Evolutionary conservation across 2,888 invertebrate genomes (phyloP).

Genomic region (Drosophila mimica): DNA sequence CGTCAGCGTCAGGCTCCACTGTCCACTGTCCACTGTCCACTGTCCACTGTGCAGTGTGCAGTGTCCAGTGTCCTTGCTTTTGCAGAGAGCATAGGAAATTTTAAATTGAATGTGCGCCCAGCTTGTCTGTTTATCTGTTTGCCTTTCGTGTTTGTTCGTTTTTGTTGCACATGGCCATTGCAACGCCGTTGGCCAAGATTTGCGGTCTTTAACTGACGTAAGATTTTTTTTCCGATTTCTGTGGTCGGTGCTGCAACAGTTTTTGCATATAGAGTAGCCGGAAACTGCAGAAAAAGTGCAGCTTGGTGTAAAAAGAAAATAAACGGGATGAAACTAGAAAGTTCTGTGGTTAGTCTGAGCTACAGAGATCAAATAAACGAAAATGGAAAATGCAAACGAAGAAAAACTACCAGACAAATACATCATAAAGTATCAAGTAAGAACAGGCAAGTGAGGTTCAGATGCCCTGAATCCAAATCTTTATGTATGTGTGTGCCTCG

Average conservation of each 20-base stretch:
- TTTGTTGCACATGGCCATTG: constrained; percentile 24
- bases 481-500: background rate
- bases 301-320: background rate
- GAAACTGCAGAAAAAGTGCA: background rate
- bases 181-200: constrained; percentile 33
- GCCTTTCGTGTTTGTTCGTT: constrained; percentile 24
- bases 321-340: constrained; percentile 7
- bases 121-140: constrained; percentile 35
- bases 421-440: background rate
- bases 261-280: background rate
- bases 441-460: background rate
- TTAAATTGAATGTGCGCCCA: constrained; percentile 72
- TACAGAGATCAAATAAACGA: background rate
- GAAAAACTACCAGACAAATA: background rate
- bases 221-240: constrained; percentile 24
- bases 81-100: constrained; percentile 60
- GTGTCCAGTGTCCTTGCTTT: constrained; percentile 36
- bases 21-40: constrained; percentile 14
- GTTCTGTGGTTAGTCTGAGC: constrained; percentile 1
- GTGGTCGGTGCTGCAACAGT: constrained; percentile 5
- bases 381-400: background rate
- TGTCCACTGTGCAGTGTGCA: constrained; percentile 11
- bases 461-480: background rate
- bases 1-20: constrained; percentile 9
- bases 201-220: constrained; percentile 31